Conservation (phyloP, 2,888 invertebrate genomes). For the Catocala sponsa region DNA sequence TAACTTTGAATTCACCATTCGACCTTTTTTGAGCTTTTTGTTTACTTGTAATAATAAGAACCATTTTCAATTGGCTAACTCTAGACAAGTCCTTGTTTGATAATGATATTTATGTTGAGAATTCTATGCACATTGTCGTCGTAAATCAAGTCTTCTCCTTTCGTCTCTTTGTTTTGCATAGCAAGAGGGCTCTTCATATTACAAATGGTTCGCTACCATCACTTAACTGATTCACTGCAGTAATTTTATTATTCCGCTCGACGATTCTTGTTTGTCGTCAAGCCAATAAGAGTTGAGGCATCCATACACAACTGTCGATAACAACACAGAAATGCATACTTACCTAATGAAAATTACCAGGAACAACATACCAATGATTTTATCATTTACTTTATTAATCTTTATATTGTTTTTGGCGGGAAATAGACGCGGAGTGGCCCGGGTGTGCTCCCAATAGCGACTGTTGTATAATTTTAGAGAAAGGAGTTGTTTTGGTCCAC, state of each 20-base stretch:
- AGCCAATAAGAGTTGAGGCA: slow-evolving; percentile 17
- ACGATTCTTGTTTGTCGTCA: slow-evolving; percentile 30
- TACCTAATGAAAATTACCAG: slow-evolving; percentile 10
- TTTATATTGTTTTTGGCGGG: slow-evolving; percentile 61
- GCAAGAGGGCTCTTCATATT: slow-evolving; percentile 13
- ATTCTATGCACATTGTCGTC: slow-evolving; percentile 3
- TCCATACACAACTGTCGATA: slow-evolving; percentile 12
- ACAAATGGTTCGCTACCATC: slow-evolving; percentile 18
- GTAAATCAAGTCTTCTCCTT: slow-evolving; percentile 5
- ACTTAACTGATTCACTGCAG: slow-evolving; percentile 29
- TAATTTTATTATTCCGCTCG: slow-evolving; percentile 27
- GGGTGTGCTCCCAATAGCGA: slow-evolving; percentile 68
- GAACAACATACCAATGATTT: slow-evolving; percentile 5
- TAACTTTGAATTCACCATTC: too few relatives aligned
- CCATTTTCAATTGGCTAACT: too few relatives aligned
- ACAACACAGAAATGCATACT: slow-evolving; percentile 27
- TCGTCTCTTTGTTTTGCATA: slow-evolving; percentile 12
- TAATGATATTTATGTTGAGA: not conserved
- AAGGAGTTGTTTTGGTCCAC: slow-evolving; percentile 87
- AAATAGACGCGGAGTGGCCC: slow-evolving; percentile 62
- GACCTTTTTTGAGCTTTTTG: too few relatives aligned
- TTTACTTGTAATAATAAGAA: too few relatives aligned
- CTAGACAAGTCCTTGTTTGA: not conserved
- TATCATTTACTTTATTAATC: slow-evolving; percentile 15
- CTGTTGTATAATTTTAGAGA: slow-evolving; percentile 86